Conservation (phyloP, 2,888 invertebrate species). For the Sminthurinus aureus region DNA sequence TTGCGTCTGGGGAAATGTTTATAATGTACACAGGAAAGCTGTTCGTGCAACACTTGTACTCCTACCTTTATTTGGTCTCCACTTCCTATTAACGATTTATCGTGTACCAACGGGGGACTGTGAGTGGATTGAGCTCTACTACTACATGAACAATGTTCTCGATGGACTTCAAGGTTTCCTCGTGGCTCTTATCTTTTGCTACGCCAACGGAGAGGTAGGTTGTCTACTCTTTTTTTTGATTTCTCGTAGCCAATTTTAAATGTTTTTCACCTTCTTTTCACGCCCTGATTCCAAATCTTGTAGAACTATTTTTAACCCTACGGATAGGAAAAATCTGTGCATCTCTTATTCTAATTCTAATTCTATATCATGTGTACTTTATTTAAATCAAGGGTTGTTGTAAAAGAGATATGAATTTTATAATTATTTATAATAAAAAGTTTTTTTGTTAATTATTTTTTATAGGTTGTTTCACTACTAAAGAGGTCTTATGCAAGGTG, state of each 20-base stretch:
- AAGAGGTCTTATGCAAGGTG: constrained; percentile 51
- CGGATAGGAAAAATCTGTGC: too few species aligned
- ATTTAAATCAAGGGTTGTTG: too few species aligned
- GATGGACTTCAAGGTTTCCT: constrained; percentile 65
- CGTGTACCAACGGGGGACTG: constrained; percentile 61
- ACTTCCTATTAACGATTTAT: constrained; percentile 65
- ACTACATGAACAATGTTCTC: constrained; percentile 63
- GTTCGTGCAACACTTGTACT: constrained; percentile 65
- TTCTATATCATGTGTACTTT: too few species aligned
- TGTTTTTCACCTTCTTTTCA: too few species aligned
- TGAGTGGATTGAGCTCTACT: constrained; percentile 62
- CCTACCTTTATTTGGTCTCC: constrained; percentile 66
- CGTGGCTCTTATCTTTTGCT: constrained; percentile 64
- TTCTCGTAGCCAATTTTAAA: background rate
- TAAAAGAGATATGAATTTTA: too few species aligned
- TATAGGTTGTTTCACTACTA: constrained; percentile 52
- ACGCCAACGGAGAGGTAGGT: constrained; percentile 63
- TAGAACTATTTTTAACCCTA: too few species aligned
- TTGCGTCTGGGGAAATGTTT: constrained; percentile 23
- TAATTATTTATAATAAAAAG: too few species aligned
- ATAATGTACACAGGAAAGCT: constrained; percentile 63
- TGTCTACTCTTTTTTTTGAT: background rate
- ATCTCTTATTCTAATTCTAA: too few species aligned
- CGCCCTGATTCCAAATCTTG: background rate
- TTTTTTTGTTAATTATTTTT: constrained; percentile 16